Conservation (phyloP, 1,140 invertebrate genomes). For the Tetraneura akinire region DNA sequence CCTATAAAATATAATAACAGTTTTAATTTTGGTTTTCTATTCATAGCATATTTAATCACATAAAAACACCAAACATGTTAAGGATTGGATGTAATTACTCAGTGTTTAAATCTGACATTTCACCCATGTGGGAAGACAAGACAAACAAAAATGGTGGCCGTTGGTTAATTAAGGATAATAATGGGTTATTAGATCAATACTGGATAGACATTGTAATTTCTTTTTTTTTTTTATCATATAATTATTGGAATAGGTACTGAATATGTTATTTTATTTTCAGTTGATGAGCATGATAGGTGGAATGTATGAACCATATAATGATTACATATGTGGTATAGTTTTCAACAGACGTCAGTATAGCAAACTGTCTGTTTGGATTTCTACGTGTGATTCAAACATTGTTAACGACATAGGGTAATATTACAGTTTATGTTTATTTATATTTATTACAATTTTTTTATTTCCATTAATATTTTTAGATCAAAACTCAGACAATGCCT, state of each 20-base stretch:
- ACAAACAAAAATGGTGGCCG: conserved; percentile 87
- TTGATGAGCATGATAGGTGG: conserved; percentile 42
- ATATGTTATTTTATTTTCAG: neutral
- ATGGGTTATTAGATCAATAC: conserved; percentile 60
- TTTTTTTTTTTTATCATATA: neutral
- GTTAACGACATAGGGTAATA: conserved; percentile 38
- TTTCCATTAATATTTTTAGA: neutral
- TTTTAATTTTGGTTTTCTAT: neutral
- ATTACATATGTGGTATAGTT: conserved; percentile 35
- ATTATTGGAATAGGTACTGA: neutral
- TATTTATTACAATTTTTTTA: neutral
- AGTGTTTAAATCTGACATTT: conserved; percentile 92
- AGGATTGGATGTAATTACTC: conserved; percentile 91
- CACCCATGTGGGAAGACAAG: conserved; percentile 98
- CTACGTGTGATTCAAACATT: conserved; percentile 32
- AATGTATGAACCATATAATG: conserved; percentile 39
- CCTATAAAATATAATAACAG: neutral
- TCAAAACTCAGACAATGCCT: conserved; percentile 11
- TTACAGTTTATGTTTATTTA: neutral
- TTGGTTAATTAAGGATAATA: conserved; percentile 91
- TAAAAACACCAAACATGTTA: conserved; percentile 88
- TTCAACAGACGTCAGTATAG: conserved; percentile 33
- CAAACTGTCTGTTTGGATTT: conserved; percentile 45
- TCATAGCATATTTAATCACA: conserved; percentile 88
- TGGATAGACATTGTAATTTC: conserved; percentile 43